phyloP scores from a whole-genome alignment of 2,888 invertebrate species.

The Syritta pipiens region DNA sequence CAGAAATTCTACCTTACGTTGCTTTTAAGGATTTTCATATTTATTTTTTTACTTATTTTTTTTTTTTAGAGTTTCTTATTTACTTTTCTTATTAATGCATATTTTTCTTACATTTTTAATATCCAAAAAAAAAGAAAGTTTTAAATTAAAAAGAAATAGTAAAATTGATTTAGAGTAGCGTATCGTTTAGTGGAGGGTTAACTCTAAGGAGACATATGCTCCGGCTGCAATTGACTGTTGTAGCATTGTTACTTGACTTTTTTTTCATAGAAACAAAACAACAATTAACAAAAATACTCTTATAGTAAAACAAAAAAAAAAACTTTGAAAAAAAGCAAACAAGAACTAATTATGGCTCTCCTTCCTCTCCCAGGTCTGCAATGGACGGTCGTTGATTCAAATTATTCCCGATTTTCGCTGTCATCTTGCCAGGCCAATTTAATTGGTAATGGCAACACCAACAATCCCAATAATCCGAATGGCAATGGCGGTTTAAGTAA shows the following conservation, averaged over 20 bases:
- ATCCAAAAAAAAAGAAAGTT: slow-evolving; percentile 9
- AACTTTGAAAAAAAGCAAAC: slow-evolving; percentile 57
- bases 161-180: slow-evolving; percentile 6
- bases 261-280: slow-evolving; percentile 65
- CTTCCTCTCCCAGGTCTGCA: slow-evolving; percentile 88
- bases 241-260: slow-evolving; percentile 3
- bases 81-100: slow-evolving; percentile 50
- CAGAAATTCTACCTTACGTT: slow-evolving; percentile 21
- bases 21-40: slow-evolving; percentile 26
- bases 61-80: slow-evolving; percentile 44
- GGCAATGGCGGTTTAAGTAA: slow-evolving; percentile 72
- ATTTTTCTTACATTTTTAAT: slow-evolving; percentile 42
- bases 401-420: slow-evolving; percentile 87
- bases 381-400: slow-evolving; percentile 92
- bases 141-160: not conserved
- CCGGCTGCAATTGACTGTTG: not conserved
- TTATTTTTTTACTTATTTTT: slow-evolving; percentile 25
- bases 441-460: slow-evolving; percentile 78
- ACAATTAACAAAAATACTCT: slow-evolving; percentile 71
- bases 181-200: slow-evolving; percentile 34
- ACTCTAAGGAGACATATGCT: slow-evolving; percentile 22
- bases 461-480: slow-evolving; percentile 75
- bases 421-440: slow-evolving; percentile 83
- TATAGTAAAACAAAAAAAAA: slow-evolving; percentile 57
- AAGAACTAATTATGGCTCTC: slow-evolving; percentile 75